Evolutionary conservation across 2,888 invertebrate species (phyloP).

Genomic region (Horisme vitalbata): DNA sequence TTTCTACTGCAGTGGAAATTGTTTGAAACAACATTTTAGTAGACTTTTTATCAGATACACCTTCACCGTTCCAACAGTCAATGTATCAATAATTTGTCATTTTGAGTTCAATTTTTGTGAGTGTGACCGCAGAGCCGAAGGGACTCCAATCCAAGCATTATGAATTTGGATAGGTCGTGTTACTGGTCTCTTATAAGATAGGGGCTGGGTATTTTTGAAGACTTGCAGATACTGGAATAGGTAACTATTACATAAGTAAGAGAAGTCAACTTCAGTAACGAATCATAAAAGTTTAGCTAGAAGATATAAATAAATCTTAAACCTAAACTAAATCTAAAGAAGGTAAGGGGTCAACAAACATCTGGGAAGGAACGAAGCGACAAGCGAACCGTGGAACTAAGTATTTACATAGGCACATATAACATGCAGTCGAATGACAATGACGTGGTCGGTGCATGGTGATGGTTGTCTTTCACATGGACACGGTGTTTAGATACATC

Average conservation of each 20-base stretch:
- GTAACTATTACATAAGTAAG: not conserved
- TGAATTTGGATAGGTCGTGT: not conserved
- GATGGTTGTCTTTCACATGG: conserved; percentile 70
- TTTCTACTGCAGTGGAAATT: not conserved
- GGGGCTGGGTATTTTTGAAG: not conserved
- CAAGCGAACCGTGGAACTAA: conserved; percentile 67
- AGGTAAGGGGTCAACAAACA: conserved; percentile 39
- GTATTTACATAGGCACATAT: conserved; percentile 64
- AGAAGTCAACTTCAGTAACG: not conserved
- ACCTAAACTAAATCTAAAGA: conserved; percentile 47
- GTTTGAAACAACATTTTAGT: too few relatives aligned
- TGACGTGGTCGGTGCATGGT: conserved; percentile 71
- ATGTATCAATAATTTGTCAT: not conserved
- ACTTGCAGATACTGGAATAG: conserved; percentile 1
- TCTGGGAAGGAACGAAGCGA: conserved; percentile 61
- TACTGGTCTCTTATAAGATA: not conserved
- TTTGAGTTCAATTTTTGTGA: not conserved
- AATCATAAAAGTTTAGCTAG: not conserved
- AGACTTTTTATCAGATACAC: too few relatives aligned
- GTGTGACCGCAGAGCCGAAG: not conserved
- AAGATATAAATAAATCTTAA: conserved; percentile 16
- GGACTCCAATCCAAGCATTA: not conserved
- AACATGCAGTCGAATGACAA: conserved; percentile 49
- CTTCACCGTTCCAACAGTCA: not conserved
- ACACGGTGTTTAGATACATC: conserved; percentile 38